Percentiles rank a stretch among this genome's conserved stretches.
Evolutionary conservation across 35 echinoderm and acorn worm species (phyloP).

Genomic region (Stichopus chloronotus): DNA sequence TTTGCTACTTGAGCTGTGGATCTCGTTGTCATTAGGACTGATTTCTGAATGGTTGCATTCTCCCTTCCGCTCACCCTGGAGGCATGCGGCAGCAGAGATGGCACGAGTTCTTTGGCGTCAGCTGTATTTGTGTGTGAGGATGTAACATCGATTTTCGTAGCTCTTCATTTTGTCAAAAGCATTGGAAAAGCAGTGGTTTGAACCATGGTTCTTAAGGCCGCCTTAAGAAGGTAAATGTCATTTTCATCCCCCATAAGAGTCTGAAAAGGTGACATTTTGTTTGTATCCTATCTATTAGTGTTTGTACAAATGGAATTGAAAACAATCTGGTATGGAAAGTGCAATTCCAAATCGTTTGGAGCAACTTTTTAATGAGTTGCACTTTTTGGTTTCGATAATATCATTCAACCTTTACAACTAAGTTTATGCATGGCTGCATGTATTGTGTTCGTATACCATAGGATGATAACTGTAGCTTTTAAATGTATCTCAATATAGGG

Average conservation of each 20-base stretch:
- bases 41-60: conserved; percentile 6
- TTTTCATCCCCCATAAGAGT: not conserved
- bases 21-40: not conserved
- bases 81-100: conserved; percentile 12
- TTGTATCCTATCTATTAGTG: not conserved
- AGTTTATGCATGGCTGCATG: no score
- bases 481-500: no score
- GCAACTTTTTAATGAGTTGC: no score
- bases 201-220: not conserved
- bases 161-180: not conserved
- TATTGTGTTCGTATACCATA: no score
- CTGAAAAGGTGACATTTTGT: not conserved
- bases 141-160: conserved; percentile 17
- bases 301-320: not conserved
- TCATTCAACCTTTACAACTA: no score
- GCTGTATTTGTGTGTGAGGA: conserved; percentile 13
- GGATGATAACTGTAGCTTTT: no score
- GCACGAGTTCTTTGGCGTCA: conserved; percentile 17
- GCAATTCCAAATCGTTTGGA: not conserved
- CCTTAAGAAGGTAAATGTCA: no score
- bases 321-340: not conserved
- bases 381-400: no score
- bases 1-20: conserved; percentile 26
- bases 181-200: conserved; percentile 20
- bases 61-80: not conserved